These are phyloP conservation scores for Pedetes capensis DNA, from an alignment of 2,113 vertebrate genomes.

Conservation along the genomic window DNA sequence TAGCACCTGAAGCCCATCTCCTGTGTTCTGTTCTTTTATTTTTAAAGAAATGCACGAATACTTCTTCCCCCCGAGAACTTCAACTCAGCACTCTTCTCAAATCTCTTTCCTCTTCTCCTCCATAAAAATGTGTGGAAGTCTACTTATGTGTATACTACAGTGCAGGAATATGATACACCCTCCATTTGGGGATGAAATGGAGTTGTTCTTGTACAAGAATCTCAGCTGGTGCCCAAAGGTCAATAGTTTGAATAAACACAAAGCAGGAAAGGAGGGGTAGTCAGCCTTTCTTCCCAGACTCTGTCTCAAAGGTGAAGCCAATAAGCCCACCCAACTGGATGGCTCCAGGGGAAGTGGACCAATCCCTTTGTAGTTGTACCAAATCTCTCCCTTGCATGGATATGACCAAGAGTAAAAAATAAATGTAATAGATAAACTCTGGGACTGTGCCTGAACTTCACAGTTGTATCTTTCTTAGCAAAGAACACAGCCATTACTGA, in stretches of 20 bases:
- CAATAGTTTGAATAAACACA: conserved; percentile 21
- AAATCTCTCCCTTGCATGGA: conserved; percentile 18
- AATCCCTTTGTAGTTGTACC: background rate
- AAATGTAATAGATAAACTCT: conserved; percentile 6
- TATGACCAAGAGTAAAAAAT: conserved; percentile 33
- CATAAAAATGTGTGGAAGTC: background rate
- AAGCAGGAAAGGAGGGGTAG: conserved; percentile 9
- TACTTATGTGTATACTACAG: background rate
- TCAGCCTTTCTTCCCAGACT: conserved; percentile 11
- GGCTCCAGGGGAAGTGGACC: conserved; percentile 2
- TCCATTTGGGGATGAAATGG: conserved; percentile 27
- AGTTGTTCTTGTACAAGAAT: conserved; percentile 14
- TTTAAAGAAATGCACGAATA: conserved; percentile 34
- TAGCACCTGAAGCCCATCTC: background rate
- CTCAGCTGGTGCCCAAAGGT: conserved; percentile 27
- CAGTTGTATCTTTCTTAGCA: conserved; percentile 19
- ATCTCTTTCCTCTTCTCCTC: background rate
- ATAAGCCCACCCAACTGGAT: background rate
- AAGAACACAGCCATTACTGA: conserved; percentile 30
- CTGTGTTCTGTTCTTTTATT: background rate
- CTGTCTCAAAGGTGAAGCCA: background rate
- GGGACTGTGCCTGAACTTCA: conserved; percentile 21
- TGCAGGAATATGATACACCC: background rate
- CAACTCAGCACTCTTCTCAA: background rate
- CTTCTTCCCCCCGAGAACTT: background rate